Conservation (phyloP, 2,113 vertebrate species). For the Sander lucioperca region DNA sequence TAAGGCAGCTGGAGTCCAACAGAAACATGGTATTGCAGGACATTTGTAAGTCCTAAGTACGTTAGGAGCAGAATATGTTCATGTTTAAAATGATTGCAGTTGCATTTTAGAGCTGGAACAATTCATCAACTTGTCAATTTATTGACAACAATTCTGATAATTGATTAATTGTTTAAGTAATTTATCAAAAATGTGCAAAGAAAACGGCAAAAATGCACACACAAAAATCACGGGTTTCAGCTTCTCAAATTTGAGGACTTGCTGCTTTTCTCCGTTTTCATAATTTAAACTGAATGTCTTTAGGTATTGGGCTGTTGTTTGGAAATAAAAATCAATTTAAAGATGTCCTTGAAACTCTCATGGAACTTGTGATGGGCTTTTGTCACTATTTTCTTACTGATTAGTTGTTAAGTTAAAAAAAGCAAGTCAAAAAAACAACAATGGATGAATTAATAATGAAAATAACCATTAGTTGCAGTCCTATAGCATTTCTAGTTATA, state of each 20-base stretch:
- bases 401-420: no score
- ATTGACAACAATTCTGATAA: neutral
- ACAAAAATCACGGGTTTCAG: neutral
- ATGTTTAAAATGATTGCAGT: constrained; percentile 3
- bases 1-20: constrained; percentile 12
- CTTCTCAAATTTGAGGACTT: neutral
- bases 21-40: neutral
- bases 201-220: neutral
- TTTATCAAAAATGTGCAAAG: neutral
- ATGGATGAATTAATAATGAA: neutral
- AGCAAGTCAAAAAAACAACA: neutral
- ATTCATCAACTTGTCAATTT: no score
- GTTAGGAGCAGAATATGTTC: neutral
- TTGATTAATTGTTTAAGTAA: neutral
- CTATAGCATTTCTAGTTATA: neutral
- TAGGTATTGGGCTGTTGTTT: neutral
- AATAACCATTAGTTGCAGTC: neutral
- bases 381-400: neutral
- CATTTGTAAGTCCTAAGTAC: neutral
- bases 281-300: neutral
- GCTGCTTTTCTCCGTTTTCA: neutral
- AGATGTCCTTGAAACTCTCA: neutral
- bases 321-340: neutral
- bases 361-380: neutral
- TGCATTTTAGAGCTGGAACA: neutral